Percentiles rank a stretch among this genome's conserved stretches.
Evolutionary conservation across 2,797 vertebrate species (phyloP).

Genomic region (Tachyglossus aculeatus): DNA sequence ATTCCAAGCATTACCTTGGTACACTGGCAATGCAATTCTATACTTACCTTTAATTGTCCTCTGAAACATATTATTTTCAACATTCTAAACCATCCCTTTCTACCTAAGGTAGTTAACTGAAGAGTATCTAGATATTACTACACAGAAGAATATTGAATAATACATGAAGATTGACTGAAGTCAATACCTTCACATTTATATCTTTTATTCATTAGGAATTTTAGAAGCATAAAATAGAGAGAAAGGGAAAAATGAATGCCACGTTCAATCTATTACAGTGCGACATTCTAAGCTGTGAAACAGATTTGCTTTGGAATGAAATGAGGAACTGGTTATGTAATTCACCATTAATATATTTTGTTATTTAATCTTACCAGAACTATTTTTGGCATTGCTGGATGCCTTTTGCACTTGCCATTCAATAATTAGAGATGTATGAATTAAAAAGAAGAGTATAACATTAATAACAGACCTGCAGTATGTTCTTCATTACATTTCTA

Average conservation of each 20-base stretch:
- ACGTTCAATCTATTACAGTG: not conserved
- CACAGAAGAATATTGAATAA: slow-evolving; percentile 62
- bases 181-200: slow-evolving; percentile 66
- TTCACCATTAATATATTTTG: not conserved
- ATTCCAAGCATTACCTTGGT: no score
- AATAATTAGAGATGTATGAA: no score
- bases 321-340: not conserved
- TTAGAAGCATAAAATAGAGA: slow-evolving; percentile 27
- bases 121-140: slow-evolving; percentile 15
- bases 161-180: slow-evolving; percentile 70
- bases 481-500: no score
- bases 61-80: slow-evolving; percentile 55
- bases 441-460: no score
- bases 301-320: not conserved
- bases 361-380: no score
- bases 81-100: slow-evolving; percentile 50
- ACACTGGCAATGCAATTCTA: slow-evolving; percentile 17
- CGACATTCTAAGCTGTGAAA: slow-evolving; percentile 1
- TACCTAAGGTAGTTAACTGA: slow-evolving; percentile 67
- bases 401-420: no score
- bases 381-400: no score
- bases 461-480: no score
- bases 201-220: slow-evolving; percentile 65
- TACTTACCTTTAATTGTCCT: slow-evolving; percentile 59
- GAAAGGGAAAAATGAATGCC: slow-evolving; percentile 32